Conservation (phyloP, 1,140 invertebrate species). For the Drosophila lacertosa region DNA sequence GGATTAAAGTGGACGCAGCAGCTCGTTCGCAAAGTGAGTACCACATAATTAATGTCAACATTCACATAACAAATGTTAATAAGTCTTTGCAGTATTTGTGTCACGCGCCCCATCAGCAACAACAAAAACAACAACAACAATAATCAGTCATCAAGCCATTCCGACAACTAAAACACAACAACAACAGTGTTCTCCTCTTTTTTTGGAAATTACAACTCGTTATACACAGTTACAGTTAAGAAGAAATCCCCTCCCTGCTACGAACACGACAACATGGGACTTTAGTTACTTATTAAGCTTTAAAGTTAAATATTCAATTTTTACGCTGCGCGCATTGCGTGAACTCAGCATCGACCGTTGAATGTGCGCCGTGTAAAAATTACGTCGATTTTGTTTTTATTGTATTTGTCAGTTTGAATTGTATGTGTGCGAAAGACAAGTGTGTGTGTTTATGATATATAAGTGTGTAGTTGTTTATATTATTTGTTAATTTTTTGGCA, state of each 20-base stretch:
- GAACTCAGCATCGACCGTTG: conserved; percentile 51
- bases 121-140: conserved; percentile 48
- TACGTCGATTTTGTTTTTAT: conserved; percentile 31
- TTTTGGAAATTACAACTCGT: conserved; percentile 73
- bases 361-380: conserved; percentile 58
- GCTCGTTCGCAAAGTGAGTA: conserved; percentile 46
- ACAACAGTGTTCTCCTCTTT: conserved; percentile 61
- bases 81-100: conserved; percentile 36
- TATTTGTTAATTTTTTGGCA: conserved; percentile 65
- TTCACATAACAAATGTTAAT: conserved; percentile 6
- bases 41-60: neutral
- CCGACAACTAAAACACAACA: conserved; percentile 51
- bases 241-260: conserved; percentile 18
- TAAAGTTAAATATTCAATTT: conserved; percentile 45
- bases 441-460: conserved; percentile 44
- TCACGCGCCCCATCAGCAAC: conserved; percentile 44
- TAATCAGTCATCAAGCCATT: conserved; percentile 67
- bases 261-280: conserved; percentile 61
- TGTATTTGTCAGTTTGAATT: conserved; percentile 47
- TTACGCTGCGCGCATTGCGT: conserved; percentile 48
- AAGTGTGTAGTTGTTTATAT: conserved; percentile 49
- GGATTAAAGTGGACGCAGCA: conserved; percentile 53
- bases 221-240: conserved; percentile 61
- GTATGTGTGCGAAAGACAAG: conserved; percentile 54
- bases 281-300: conserved; percentile 73